A percentile compares a stretch with the other conserved stretches of the same genome.
These are phyloP conservation scores for Lasius platythorax DNA, from an alignment of 2,888 invertebrate genomes.

Conservation along the genomic window DNA sequence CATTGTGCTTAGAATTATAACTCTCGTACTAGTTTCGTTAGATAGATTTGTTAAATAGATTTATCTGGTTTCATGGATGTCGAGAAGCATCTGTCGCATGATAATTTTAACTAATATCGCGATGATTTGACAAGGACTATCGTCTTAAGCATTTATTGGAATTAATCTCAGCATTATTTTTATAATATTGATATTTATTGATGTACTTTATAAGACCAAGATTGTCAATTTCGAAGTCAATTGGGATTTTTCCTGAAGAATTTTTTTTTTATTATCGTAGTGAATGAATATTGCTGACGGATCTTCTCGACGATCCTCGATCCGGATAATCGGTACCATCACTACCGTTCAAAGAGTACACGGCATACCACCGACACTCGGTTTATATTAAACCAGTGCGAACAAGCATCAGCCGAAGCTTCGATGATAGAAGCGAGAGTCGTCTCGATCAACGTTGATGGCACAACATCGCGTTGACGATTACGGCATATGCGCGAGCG, in stretches of 20 bases:
- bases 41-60: background rate
- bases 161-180: background rate
- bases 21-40: constrained; percentile 41
- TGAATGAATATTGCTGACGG: background rate
- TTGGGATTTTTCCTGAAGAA: background rate
- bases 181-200: background rate
- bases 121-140: background rate
- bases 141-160: background rate
- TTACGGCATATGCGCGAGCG: constrained; percentile 14
- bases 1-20: background rate
- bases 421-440: constrained; percentile 45
- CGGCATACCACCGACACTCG: constrained; percentile 56
- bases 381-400: constrained; percentile 81
- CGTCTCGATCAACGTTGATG: constrained; percentile 29
- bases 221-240: constrained; percentile 45
- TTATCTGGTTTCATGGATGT: constrained; percentile 5
- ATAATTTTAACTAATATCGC: background rate
- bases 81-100: constrained; percentile 26
- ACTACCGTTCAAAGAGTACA: constrained; percentile 13
- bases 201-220: background rate
- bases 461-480: constrained; percentile 12
- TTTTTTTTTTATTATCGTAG: constrained; percentile 4
- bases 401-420: constrained; percentile 31
- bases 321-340: constrained; percentile 40
- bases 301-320: constrained; percentile 25